These are phyloP conservation scores for Melieria omissa DNA, from an alignment of 2,888 invertebrate species.

Conservation along the genomic window DNA sequence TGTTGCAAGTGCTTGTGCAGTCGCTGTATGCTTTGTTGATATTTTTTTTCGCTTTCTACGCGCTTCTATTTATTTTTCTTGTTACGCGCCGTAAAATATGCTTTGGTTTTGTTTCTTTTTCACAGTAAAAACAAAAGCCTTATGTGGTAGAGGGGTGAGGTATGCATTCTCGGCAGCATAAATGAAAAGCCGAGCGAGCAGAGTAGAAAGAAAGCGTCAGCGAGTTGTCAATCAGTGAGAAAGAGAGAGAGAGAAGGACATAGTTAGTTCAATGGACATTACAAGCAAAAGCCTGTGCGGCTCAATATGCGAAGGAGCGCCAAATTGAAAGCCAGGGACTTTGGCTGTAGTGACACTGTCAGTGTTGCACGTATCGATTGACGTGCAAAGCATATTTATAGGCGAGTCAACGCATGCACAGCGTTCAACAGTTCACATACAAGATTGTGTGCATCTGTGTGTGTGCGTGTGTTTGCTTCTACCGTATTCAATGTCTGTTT, in stretches of 20 bases:
- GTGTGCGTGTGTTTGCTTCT: background rate
- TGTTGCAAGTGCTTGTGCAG: background rate
- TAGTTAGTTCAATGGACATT: no score
- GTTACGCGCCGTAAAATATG: slow-evolving; percentile 15
- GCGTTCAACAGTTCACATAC: background rate
- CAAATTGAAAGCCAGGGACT: no score
- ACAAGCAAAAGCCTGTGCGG: no score
- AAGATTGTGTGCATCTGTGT: background rate
- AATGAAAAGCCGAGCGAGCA: no score
- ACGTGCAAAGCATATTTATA: slow-evolving; percentile 1
- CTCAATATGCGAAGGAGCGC: no score
- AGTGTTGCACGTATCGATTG: slow-evolving; percentile 16
- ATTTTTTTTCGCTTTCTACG: slow-evolving; percentile 9
- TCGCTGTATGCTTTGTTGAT: background rate
- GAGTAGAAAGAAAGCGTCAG: no score
- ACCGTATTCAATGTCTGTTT: background rate
- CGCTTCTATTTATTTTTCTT: background rate
- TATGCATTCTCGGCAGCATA: no score
- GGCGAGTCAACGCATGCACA: background rate
- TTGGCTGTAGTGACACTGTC: background rate
- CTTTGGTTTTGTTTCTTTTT: slow-evolving; percentile 1
- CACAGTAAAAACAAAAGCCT: slow-evolving; percentile 6
- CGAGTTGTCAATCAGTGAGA: no score
- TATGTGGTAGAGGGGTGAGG: background rate
- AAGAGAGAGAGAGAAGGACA: no score